These are phyloP conservation scores for Arenaria interpres DNA, from an alignment of 2,113 vertebrate species.

Conservation along the genomic window DNA sequence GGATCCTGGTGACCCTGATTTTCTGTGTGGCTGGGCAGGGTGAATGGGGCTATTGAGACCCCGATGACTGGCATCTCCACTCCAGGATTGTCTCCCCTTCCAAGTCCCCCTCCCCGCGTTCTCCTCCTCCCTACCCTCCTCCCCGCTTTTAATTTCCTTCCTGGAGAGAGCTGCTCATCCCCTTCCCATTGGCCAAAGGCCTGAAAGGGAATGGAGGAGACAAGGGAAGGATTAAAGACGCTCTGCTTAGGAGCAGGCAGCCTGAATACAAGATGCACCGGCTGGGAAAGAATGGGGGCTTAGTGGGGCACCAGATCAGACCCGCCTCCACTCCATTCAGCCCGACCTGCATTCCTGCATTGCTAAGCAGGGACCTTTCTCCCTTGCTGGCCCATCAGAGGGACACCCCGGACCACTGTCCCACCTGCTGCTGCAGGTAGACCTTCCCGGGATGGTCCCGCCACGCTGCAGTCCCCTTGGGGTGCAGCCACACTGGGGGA, in stretches of 20 bases:
- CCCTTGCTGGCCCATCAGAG: not conserved
- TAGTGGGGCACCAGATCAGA: slow-evolving; percentile 63
- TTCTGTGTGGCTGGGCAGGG: slow-evolving; percentile 77
- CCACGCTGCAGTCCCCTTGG: not conserved
- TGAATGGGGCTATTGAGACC: slow-evolving; percentile 74
- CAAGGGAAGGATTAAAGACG: slow-evolving; percentile 71
- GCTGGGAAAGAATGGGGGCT: slow-evolving; percentile 66
- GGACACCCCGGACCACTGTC: not conserved
- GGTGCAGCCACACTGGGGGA: not conserved
- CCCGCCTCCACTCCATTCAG: slow-evolving; percentile 45
- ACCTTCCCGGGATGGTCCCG: not conserved
- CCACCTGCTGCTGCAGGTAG: slow-evolving; percentile 47
- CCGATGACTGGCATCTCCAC: slow-evolving; percentile 69
- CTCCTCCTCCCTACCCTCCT: slow-evolving; percentile 57
- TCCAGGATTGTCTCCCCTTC: slow-evolving; percentile 61
- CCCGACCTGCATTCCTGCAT: slow-evolving; percentile 55
- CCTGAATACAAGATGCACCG: slow-evolving; percentile 66
- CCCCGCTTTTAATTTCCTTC: slow-evolving; percentile 66
- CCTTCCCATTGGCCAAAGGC: slow-evolving; percentile 62
- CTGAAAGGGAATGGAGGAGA: slow-evolving; percentile 66
- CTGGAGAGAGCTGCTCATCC: slow-evolving; percentile 64
- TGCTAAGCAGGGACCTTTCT: slow-evolving; percentile 55
- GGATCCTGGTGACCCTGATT: slow-evolving; percentile 71
- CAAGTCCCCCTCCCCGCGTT: slow-evolving; percentile 39
- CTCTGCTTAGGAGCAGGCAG: slow-evolving; percentile 69